phyloP scores from a whole-genome alignment of 2,888 invertebrate species.

The Sisyra terminalis region DNA sequence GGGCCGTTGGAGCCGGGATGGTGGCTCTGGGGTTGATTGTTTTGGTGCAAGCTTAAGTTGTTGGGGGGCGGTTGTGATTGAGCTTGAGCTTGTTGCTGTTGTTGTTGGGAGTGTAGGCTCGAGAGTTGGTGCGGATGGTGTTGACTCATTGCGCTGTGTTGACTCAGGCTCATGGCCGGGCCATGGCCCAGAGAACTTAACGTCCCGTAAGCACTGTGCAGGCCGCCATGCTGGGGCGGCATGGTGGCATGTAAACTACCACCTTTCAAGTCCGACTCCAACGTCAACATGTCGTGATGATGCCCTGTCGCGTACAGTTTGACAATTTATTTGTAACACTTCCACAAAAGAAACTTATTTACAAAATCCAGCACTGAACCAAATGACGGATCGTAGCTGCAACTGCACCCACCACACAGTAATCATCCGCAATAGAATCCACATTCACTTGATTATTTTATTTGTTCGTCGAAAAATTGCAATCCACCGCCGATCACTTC shows the following conservation, averaged over 20 bases:
- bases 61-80: constrained; percentile 27
- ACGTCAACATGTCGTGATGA: constrained; percentile 64
- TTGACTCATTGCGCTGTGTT: constrained; percentile 34
- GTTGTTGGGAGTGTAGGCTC: constrained; percentile 24
- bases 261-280: constrained; percentile 84
- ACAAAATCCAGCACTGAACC: background rate
- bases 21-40: constrained; percentile 28
- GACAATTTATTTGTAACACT: constrained; percentile 29
- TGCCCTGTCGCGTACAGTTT: constrained; percentile 71
- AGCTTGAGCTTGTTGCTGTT: constrained; percentile 17
- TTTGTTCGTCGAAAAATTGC: too few species aligned
- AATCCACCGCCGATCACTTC: too few species aligned
- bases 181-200: constrained; percentile 53
- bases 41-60: constrained; percentile 20
- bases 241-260: constrained; percentile 73
- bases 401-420: too few species aligned
- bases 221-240: constrained; percentile 62
- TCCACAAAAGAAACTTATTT: background rate
- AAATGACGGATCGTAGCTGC: too few species aligned
- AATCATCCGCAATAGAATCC: too few species aligned
- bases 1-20: constrained; percentile 13
- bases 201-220: constrained; percentile 57
- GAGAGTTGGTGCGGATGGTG: constrained; percentile 23
- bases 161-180: constrained; percentile 33
- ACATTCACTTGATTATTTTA: too few species aligned